Base-by-base conservation (phyloP, 2,888 invertebrate species). In the Pharmacophagus antenor region DNA sequence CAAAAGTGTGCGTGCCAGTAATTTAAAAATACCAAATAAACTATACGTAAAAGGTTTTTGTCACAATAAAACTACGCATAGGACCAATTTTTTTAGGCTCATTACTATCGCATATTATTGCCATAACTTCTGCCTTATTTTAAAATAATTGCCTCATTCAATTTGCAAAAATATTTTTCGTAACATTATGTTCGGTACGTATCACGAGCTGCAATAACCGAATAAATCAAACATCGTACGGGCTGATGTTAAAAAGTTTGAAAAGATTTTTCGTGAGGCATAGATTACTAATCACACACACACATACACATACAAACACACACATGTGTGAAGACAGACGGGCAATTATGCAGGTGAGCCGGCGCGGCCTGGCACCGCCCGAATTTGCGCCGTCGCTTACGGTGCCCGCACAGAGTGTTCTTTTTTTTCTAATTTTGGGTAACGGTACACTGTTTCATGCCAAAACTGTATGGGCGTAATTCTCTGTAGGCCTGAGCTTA, bases 281-380 rank as follows among this genome's bases (percentile, higher is more conserved):
- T 68, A 67, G 68, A 70, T 70, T 70, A 67, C 67, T 69, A 74
- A 71, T 78, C 80, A 75, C 79, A 82, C 73, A 74, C 73, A 86
- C 77, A 86, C 83, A 37, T n/a, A n/a, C n/a, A n/a, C n/a, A n/a
- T n/a, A n/a, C n/a, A 74, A 71, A 75, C 79, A 82, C 73, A 74
- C 73, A 86, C 77, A 86, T 82, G n/a, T 82, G 79, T 80, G 81
- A 75, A 77, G 80, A 78, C 78, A 77, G 75, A 73, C 77, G 70
- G 73, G 84, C 83, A 89, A 88, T 88, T 88, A 88, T 81, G 84
- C 80, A 79, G 79, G 73, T 77, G 80, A 70, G 70, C 75, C 73
- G 77, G 81, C 74, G 76, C 85, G 71, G 84, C 80, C 87, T 87
- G 89, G 89, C 74, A 88, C 88, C 69, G 70, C 80, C 88, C 88